A percentile compares a stretch with the other conserved stretches of the same genome.
These are phyloP conservation scores for Orestias chungarensis DNA, from an alignment of 2,797 vertebrate species.

Conservation along the genomic window DNA sequence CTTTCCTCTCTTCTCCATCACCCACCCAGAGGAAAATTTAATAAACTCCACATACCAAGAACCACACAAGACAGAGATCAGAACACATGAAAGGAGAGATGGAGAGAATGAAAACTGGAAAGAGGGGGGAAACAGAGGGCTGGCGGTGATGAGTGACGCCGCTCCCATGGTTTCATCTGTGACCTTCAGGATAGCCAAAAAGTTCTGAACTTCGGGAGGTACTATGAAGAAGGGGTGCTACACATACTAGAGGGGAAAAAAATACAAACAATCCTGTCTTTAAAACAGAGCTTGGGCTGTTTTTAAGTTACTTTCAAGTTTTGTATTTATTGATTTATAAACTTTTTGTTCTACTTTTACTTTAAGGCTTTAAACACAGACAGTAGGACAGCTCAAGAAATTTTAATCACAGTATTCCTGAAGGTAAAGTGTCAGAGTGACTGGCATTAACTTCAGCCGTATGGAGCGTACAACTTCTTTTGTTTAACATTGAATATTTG, in stretches of 20 bases:
- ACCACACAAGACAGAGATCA: constrained; percentile 70
- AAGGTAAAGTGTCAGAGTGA: not conserved
- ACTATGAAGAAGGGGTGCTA: constrained; percentile 66
- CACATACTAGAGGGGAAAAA: constrained; percentile 34
- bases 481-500: not conserved
- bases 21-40: constrained; percentile 79
- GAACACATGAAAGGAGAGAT: constrained; percentile 74
- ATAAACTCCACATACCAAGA: constrained; percentile 81
- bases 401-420: not conserved
- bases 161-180: constrained; percentile 84
- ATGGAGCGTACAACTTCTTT: not conserved
- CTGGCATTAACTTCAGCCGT: not conserved
- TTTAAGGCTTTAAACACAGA: not conserved
- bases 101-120: constrained; percentile 62
- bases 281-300: constrained; percentile 26
- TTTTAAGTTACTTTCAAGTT: not conserved
- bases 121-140: constrained; percentile 59
- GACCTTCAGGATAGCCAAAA: constrained; percentile 80
- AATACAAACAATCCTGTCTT: constrained; percentile 47
- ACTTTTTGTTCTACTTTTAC: not conserved
- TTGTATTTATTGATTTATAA: not conserved
- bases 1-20: constrained; percentile 71
- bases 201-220: constrained; percentile 60
- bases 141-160: constrained; percentile 83
- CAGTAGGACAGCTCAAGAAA: not conserved